phyloP scores from a whole-genome alignment of 2,113 vertebrate genomes.

The Chamaetylas fuelleborni region DNA sequence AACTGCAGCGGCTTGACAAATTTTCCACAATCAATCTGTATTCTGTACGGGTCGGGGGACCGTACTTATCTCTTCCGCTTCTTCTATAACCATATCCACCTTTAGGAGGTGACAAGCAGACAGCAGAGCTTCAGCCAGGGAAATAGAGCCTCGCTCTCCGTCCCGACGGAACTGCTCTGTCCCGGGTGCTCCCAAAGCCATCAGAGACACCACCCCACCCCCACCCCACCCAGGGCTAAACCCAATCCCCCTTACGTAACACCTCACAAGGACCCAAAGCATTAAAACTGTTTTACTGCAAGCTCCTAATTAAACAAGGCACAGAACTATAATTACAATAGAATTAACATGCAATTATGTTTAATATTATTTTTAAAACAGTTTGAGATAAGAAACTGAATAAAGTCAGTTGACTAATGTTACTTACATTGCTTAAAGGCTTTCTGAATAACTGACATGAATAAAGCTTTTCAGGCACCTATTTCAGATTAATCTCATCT shows the following conservation, averaged over 20 bases:
- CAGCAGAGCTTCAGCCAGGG: constrained; percentile 71
- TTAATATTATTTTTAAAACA: constrained; percentile 46
- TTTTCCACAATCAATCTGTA: constrained; percentile 99
- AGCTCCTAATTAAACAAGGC: constrained; percentile 18
- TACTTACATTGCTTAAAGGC: constrained; percentile 85
- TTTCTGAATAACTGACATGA: constrained; percentile 76
- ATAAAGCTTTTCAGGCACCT: constrained; percentile 89
- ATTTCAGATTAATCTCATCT: constrained; percentile 94
- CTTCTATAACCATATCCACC: constrained; percentile 93
- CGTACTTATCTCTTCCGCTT: constrained; percentile 92
- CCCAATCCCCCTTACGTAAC: not conserved
- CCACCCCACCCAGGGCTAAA: not conserved
- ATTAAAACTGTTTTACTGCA: not conserved
- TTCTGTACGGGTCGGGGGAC: constrained; percentile 93
- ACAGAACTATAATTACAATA: constrained; percentile 11
- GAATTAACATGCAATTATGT: constrained; percentile 69
- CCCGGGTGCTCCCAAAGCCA: not conserved
- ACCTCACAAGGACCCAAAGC: constrained; percentile 12
- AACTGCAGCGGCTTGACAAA: constrained; percentile 96
- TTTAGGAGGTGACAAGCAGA: constrained; percentile 85
- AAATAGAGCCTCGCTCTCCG: constrained; percentile 37
- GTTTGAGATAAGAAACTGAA: constrained; percentile 67
- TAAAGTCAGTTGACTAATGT: constrained; percentile 69
- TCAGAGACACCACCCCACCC: not conserved
- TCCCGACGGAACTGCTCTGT: constrained; percentile 8